Percentiles rank a stretch among this genome's conserved stretches.
Evolutionary conservation across 1,140 invertebrate genomes (phyloP).

Genomic region (Drosophila saltans): DNA sequence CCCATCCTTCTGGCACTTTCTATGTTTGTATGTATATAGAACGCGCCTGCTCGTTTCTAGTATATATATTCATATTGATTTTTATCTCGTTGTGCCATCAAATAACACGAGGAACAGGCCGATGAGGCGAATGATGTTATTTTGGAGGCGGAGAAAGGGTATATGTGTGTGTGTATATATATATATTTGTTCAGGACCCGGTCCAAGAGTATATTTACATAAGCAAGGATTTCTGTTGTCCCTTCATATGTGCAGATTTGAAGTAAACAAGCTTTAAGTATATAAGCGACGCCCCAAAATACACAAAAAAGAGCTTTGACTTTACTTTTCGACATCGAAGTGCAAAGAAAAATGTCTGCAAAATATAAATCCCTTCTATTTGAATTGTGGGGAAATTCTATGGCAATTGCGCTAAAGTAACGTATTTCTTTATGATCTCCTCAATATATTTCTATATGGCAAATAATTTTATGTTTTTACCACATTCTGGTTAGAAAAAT

Average conservation of each 20-base stretch:
- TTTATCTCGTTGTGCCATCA: slow-evolving; percentile 71
- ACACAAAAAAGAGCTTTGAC: slow-evolving; percentile 43
- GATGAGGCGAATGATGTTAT: slow-evolving; percentile 52
- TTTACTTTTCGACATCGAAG: slow-evolving; percentile 48
- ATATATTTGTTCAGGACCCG: slow-evolving; percentile 31
- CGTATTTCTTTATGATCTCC: neutral
- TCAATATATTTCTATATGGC: too few species aligned
- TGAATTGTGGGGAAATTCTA: neutral
- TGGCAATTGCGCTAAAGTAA: neutral
- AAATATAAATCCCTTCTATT: neutral
- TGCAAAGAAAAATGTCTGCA: slow-evolving; percentile 18
- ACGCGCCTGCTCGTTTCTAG: slow-evolving; percentile 31
- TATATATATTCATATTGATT: slow-evolving; percentile 66
- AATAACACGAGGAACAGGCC: slow-evolving; percentile 20
- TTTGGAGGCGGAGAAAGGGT: slow-evolving; percentile 14
- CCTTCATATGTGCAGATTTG: slow-evolving; percentile 28
- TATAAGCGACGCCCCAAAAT: slow-evolving; percentile 62
- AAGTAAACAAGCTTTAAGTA: slow-evolving; percentile 51
- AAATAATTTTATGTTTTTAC: too few species aligned
- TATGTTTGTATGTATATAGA: slow-evolving; percentile 12
- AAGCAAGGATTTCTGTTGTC: slow-evolving; percentile 27
- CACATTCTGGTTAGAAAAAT: too few species aligned
- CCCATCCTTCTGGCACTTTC: neutral
- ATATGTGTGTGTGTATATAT: too few species aligned
- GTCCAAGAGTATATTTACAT: slow-evolving; percentile 44